Percentiles rank a stretch among this genome's conserved stretches.
phyloP scores from a whole-genome alignment of 2,113 vertebrate genomes.

The Mohoua ochrocephala region DNA sequence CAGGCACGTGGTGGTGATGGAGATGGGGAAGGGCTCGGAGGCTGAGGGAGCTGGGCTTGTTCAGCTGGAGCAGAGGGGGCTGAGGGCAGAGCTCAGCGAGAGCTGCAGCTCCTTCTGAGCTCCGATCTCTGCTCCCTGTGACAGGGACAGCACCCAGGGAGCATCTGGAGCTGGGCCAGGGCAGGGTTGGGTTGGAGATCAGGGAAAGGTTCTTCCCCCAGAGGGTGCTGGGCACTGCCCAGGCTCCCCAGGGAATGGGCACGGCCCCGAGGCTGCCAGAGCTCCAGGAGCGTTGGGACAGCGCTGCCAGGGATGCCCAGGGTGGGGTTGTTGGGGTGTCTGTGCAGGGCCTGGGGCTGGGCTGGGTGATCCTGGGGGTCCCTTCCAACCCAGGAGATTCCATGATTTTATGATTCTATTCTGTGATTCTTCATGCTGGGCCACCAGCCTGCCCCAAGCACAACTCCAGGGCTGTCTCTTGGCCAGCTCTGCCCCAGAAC shows the following conservation, averaged over 20 bases:
- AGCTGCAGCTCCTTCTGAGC: background rate
- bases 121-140: rapidly evolving
- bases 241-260: background rate
- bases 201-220: background rate
- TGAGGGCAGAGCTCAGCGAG: rapidly evolving
- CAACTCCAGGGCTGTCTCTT: background rate
- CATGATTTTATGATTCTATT: too few species aligned
- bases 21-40: background rate
- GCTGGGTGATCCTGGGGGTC: background rate
- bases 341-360: rapidly evolving
- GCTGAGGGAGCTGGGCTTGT: background rate
- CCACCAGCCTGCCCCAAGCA: background rate
- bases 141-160: background rate
- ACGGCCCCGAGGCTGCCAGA: background rate
- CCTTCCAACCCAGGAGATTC: background rate
- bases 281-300: background rate
- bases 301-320: background rate
- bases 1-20: rapidly evolving
- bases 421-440: background rate
- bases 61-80: background rate
- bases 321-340: background rate
- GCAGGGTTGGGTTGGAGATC: rapidly evolving
- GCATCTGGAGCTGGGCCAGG: rapidly evolving
- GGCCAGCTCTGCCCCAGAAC: background rate
- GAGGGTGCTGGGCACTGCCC: background rate